Evolutionary conservation across 1,140 invertebrate species (phyloP).

Genomic region (Tetragonula clypearis): DNA sequence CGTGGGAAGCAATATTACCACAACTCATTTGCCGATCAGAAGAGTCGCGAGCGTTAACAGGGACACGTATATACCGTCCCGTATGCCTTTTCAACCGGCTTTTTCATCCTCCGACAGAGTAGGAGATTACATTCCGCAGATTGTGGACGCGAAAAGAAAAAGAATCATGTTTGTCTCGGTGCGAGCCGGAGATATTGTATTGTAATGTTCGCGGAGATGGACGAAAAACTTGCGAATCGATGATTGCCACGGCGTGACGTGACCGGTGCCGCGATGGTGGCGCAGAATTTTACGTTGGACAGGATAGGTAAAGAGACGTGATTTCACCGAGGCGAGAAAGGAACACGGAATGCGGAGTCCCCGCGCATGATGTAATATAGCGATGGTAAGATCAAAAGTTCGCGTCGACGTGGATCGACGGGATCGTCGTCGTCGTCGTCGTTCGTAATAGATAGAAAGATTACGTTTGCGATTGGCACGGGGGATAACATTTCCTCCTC

Average conservation of each 20-base stretch:
- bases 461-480: constrained; percentile 76
- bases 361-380: constrained; percentile 42
- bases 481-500: constrained; percentile 74
- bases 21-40: neutral
- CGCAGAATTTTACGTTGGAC: neutral
- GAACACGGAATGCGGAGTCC: neutral
- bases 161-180: neutral
- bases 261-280: neutral
- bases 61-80: neutral
- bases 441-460: constrained; percentile 75
- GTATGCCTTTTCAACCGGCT: too few relatives aligned
- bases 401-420: constrained; percentile 21
- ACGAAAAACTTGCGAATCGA: constrained; percentile 20
- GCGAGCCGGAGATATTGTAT: neutral
- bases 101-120: neutral
- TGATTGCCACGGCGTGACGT: neutral
- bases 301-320: neutral
- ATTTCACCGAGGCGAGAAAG: constrained; percentile 28
- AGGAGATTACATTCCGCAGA: neutral
- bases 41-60: constrained; percentile 13
- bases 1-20: neutral
- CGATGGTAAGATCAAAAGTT: constrained; percentile 64
- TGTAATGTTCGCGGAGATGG: constrained; percentile 1
- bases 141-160: neutral
- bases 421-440: neutral